Percentiles rank a stretch among this genome's conserved stretches.
phyloP scores from a whole-genome alignment of 2,888 invertebrate genomes.

The Bombylius major region DNA sequence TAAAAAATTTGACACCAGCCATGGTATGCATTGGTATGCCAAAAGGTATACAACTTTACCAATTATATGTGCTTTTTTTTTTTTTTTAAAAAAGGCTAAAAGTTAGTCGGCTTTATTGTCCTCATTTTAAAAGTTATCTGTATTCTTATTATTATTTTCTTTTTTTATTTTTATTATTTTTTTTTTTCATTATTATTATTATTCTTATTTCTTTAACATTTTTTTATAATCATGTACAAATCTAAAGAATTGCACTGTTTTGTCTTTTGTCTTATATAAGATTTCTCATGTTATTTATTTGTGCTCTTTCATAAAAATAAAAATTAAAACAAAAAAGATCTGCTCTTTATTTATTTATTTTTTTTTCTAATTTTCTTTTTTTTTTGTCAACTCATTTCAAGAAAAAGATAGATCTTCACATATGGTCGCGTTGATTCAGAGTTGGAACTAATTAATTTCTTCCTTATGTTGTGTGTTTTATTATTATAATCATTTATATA shows the following conservation, averaged over 20 bases:
- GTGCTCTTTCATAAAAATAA: too few relatives aligned
- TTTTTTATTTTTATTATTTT: neutral
- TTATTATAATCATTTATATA: neutral
- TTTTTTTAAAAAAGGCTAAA: neutral
- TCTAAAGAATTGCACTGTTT: too few relatives aligned
- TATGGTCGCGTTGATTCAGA: slow-evolving; percentile 1
- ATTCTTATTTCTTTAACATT: too few relatives aligned
- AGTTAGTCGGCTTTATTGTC: slow-evolving; percentile 2
- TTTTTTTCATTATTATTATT: neutral
- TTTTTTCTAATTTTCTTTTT: neutral
- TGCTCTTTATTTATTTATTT: too few relatives aligned
- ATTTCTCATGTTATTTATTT: too few relatives aligned
- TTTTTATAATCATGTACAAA: too few relatives aligned
- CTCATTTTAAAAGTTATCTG: slow-evolving; percentile 1
- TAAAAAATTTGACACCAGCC: slow-evolving; percentile 16
- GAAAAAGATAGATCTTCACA: slow-evolving; percentile 3
- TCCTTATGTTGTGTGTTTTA: neutral
- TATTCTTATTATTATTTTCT: neutral
- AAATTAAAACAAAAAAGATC: too few relatives aligned
- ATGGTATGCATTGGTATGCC: slow-evolving; percentile 13
- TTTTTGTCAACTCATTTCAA: neutral
- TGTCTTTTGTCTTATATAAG: too few relatives aligned
- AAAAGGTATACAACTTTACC: slow-evolving; percentile 12
- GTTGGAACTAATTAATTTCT: slow-evolving; percentile 12
- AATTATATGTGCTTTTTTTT: too few relatives aligned